Evolutionary conservation across 92 coral and sea anemone species (phyloP).

Genomic region (Porites lobata): DNA sequence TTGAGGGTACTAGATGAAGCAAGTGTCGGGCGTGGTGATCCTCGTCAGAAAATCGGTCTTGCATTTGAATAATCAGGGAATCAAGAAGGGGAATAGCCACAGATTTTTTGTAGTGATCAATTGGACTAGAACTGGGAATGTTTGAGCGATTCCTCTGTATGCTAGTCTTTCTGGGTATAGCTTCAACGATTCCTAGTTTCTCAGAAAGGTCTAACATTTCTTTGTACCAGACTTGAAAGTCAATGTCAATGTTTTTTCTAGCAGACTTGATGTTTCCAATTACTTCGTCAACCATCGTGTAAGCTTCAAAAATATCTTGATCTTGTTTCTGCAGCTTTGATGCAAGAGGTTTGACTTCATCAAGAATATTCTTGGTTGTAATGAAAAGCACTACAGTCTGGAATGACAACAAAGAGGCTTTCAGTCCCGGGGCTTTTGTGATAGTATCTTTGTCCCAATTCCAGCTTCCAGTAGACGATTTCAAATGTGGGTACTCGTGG

Average conservation of each 20-base stretch:
- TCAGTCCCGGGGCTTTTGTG: conserved; percentile 59
- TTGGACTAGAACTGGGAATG: conserved; percentile 65
- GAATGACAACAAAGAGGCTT: conserved; percentile 39
- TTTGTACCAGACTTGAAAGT: conserved; percentile 68
- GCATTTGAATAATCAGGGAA: no score
- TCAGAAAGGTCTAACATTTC: conserved; percentile 53
- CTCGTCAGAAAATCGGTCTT: no score
- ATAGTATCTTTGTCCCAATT: conserved; percentile 63
- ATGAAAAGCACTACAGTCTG: conserved; percentile 44
- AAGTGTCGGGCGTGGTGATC: no score
- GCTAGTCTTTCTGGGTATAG: conserved; percentile 63
- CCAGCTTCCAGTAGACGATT: conserved; percentile 14
- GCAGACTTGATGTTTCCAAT: conserved; percentile 43
- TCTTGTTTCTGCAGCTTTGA: conserved; percentile 65
- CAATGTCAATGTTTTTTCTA: conserved; percentile 41
- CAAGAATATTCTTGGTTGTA: conserved; percentile 43
- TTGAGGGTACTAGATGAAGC: conserved; percentile 21
- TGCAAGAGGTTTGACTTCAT: conserved; percentile 52
- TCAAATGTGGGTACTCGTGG: conserved; percentile 16
- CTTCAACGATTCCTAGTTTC: conserved; percentile 44
- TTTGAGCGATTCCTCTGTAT: conserved; percentile 55
- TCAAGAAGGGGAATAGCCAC: no score
- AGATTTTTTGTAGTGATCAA: conserved; percentile 35
- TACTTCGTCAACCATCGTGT: conserved; percentile 45
- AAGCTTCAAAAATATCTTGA: conserved; percentile 60